Conservation (phyloP, 2,888 invertebrate genomes). For the Tetragnatha montana region DNA sequence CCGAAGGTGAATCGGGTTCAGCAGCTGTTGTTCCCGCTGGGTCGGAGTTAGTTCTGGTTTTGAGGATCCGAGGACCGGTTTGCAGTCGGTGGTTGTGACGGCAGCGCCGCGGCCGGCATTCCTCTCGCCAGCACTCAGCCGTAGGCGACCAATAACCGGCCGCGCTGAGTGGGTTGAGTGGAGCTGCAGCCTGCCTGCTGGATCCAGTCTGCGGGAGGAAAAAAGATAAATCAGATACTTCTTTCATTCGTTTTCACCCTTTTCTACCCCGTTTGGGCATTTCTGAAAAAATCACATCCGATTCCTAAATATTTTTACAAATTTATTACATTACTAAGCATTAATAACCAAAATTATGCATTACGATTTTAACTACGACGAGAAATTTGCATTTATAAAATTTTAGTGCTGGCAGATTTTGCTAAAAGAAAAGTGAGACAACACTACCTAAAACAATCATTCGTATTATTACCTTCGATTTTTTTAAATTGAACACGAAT, state of each 20-base stretch:
- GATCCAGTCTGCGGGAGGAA: slow-evolving; percentile 65
- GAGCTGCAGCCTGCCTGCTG: slow-evolving; percentile 57
- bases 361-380: no score
- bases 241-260: background rate
- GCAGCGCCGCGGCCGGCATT: slow-evolving; percentile 41
- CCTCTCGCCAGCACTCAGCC: slow-evolving; percentile 51
- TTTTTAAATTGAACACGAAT: no score
- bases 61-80: slow-evolving; percentile 47
- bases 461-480: no score
- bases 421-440: no score
- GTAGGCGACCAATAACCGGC: slow-evolving; percentile 66
- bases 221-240: slow-evolving; percentile 16
- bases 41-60: slow-evolving; percentile 58
- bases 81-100: slow-evolving; percentile 37
- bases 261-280: no score
- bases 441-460: no score
- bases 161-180: slow-evolving; percentile 65
- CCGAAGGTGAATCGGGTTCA: background rate
- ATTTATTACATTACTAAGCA: background rate
- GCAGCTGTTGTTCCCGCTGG: slow-evolving; percentile 40
- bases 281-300: background rate
- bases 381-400: no score
- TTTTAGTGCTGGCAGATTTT: no score
- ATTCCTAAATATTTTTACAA: background rate
- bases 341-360: background rate